Base-by-base conservation (phyloP, 2,113 vertebrate genomes). In the Callorhinus ursinus region DNA sequence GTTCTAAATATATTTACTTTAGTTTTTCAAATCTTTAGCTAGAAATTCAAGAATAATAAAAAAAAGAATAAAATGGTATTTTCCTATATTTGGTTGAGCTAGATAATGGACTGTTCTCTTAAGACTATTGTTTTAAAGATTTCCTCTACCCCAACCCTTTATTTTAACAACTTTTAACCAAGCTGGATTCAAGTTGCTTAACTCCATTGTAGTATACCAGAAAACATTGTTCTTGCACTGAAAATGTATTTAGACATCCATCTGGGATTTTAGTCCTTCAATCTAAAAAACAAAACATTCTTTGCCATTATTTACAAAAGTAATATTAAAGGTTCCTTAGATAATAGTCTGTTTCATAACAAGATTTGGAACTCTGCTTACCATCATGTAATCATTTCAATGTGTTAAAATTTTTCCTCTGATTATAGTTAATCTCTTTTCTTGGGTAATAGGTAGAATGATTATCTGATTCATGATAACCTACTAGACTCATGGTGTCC, bases 121-220 rank as follows among this genome's bases (percentile, higher is more conserved):
- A 63, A 49, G 46, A 71, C 26, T 74, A 36, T 46, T 59, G 67
- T 74, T 74, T 72, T 24, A 2, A 93, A 76, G 16, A 39, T 59
- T 95, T 93, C 12, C 26, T 87, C 36, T 14, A 36, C 24, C 42
- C 8, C 18, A 31, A 16, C 0, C 4, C 14, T 79, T 88, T 55
- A 72, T 90, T 92, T 93, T 74, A 85, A 46, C 12, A 86, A 11
- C 4, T 61, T 96, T 96, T 71, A 97, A 57, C 7, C 11, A 65
- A 31, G 16, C 71, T 65, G 72, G 7, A 81, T 86, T 91, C 80
- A 63, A 31, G 24, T 55, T 85, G 7, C 31, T 96, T 51, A 77
- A 5, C 57, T 53, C 21, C 16, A 36, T 33, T 71, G 53, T 11
- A 53, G 5, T 53, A n/a, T 14, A 79, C 31, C 13, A 86, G 36